Evolutionary conservation across 92 coral and sea anemone species (phyloP), one percentile per base, ranked within the genome.

Genomic region (Plumapathes pennacea): DNA sequence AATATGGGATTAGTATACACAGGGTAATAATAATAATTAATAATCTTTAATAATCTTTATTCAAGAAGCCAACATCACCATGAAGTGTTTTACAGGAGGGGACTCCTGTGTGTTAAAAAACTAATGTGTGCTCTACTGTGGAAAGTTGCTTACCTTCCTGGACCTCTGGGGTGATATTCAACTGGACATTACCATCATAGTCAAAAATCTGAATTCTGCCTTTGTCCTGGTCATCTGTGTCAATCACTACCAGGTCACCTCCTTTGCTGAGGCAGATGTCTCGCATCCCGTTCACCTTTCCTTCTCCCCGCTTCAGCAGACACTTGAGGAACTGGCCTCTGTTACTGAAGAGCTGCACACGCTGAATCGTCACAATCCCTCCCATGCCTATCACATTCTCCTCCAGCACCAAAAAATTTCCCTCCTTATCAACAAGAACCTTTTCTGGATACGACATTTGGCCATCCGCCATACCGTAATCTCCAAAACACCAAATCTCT

Each of bases 401-500:
- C 32, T 91, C 97, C 59, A 91, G 27, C 42, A 91, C 96, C 17
- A 91, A 32, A 50, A 74, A 88, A 22, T 84, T 80, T 1, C 92
- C 96, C 23, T 80, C 75, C 24, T 49, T 34, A 47, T 91, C 88
- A 22, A 88, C 57, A 56, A 78, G 83, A 1, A 91, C 81, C 54
- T 76, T 89, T 23, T 68, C 77, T 2, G 97, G 97, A 27, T 83
- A 71, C 25, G 66, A 67, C 40, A 91, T 41, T 38, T 74, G 85
- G 10, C 97, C 97, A 40, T 88, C 86, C 18, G 77, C 66, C 22
- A 50, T 48, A 30, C 97, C 97, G 45, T 74, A 68, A 55, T 89
- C 90, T 22, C 97, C 97, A 56, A 91, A 91, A 66, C 82, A 88
- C 97, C 97, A 91, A 12, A 79, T 80, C 65, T 64, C 85, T 3